Evolutionary conservation across 2,888 invertebrate species (phyloP).

Genomic region (Isotomurus palustris): DNA sequence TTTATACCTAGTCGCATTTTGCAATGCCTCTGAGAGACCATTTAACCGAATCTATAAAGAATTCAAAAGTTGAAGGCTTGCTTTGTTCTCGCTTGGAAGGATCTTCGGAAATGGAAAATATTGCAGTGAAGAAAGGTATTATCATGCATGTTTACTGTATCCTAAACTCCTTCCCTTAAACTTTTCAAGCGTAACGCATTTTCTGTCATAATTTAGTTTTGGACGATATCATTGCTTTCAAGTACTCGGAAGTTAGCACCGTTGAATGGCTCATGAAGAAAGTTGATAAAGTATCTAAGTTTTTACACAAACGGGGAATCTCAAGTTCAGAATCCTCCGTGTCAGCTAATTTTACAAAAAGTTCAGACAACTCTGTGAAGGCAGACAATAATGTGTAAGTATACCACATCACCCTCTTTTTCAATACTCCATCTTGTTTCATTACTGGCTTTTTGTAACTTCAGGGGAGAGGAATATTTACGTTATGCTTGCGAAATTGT

Average conservation of each 20-base stretch:
- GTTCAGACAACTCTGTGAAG: slow-evolving; percentile 50
- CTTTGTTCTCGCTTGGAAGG: slow-evolving; percentile 18
- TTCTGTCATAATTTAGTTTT: too few species aligned
- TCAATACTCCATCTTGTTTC: slow-evolving; percentile 1
- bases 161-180: too few species aligned
- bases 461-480: slow-evolving; percentile 52
- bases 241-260: slow-evolving; percentile 73
- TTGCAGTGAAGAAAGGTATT: slow-evolving; percentile 65
- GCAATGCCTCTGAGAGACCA: slow-evolving; percentile 36
- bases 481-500: slow-evolving; percentile 74
- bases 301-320: slow-evolving; percentile 63
- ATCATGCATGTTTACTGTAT: too few species aligned
- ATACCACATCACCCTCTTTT: background rate
- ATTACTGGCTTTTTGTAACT: background rate
- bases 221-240: slow-evolving; percentile 69
- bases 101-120: slow-evolving; percentile 56
- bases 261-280: slow-evolving; percentile 70
- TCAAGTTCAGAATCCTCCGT: slow-evolving; percentile 65
- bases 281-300: slow-evolving; percentile 61
- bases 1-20: slow-evolving; percentile 22
- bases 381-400: background rate
- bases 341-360: slow-evolving; percentile 71
- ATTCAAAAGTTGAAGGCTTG: slow-evolving; percentile 16
- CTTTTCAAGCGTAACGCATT: too few species aligned
- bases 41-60: slow-evolving; percentile 29